These are phyloP conservation scores for Ophion obscuratus DNA, from an alignment of 2,888 invertebrate species.

Conservation along the genomic window DNA sequence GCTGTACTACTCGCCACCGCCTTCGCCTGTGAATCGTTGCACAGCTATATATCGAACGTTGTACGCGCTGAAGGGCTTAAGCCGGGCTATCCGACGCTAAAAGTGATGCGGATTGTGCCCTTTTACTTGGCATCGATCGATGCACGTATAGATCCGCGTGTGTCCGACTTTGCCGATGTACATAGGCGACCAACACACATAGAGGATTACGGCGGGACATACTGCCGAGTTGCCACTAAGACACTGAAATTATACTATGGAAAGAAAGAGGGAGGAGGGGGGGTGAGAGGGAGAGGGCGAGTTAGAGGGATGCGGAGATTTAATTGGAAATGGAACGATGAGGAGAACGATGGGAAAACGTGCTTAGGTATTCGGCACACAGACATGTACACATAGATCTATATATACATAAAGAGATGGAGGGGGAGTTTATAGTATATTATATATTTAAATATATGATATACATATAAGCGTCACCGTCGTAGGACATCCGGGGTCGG, in stretches of 20 bases:
- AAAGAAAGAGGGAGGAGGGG: conserved; percentile 18
- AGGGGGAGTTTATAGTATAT: conserved; percentile 8
- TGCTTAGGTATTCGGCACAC: conserved; percentile 28
- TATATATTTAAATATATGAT: conserved; percentile 29
- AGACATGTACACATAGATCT: conserved; percentile 3
- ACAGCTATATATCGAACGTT: conserved; percentile 3
- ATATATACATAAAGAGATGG: conserved; percentile 4
- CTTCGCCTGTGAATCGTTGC: conserved; percentile 18
- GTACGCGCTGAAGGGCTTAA: conserved; percentile 12
- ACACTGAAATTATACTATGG: conserved; percentile 39
- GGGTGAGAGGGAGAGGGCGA: conserved; percentile 16
- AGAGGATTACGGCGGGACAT: background rate
- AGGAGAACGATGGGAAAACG: conserved; percentile 25
- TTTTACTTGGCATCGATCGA: conserved; percentile 9
- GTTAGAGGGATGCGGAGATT: conserved; percentile 8
- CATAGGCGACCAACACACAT: conserved; percentile 3
- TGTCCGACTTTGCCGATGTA: conserved; percentile 6
- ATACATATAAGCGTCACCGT: conserved; percentile 53
- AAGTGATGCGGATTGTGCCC: conserved; percentile 13
- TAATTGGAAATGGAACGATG: conserved; percentile 61
- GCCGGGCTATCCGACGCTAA: background rate
- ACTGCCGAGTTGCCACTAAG: conserved; percentile 33
- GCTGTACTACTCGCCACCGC: conserved; percentile 39
- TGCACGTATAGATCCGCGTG: background rate
- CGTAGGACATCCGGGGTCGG: conserved; percentile 64